Percentiles rank a stretch among this genome's conserved stretches.
phyloP scores from a whole-genome alignment of 2,797 vertebrate genomes.

The Crotalus adamanteus region DNA sequence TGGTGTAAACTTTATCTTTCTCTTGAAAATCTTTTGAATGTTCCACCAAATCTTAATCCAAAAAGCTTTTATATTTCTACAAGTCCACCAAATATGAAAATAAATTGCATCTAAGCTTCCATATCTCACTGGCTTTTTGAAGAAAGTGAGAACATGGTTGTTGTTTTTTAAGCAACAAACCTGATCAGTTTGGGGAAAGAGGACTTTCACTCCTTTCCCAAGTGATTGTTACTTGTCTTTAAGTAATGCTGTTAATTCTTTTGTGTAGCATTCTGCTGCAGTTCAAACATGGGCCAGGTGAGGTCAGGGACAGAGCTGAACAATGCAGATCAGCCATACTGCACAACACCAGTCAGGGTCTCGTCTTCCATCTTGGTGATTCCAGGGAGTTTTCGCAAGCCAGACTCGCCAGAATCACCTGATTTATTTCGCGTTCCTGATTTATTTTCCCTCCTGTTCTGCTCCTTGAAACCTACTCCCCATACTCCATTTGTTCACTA shows the following conservation, averaged over 20 bases:
- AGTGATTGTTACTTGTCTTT: neutral
- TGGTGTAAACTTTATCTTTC: no score
- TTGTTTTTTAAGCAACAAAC: neutral
- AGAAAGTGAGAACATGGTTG: neutral
- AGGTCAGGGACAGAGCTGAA: neutral
- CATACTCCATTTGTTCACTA: slow-evolving; percentile 19
- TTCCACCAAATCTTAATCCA: no score
- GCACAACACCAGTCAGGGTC: neutral
- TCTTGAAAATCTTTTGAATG: no score
- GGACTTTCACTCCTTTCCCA: neutral
- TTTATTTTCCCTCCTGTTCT: slow-evolving; percentile 1
- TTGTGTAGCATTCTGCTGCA: neutral
- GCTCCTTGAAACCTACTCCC: neutral
- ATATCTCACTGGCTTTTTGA: neutral
- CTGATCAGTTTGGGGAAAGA: neutral
- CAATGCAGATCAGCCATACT: neutral
- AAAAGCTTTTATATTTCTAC: no score
- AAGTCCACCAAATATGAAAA: no score
- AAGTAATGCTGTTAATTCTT: neutral
- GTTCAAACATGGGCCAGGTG: slow-evolving; percentile 6
- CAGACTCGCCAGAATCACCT: neutral
- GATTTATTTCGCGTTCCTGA: slow-evolving; percentile 24
- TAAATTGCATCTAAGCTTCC: no score
- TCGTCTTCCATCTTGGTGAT: neutral
- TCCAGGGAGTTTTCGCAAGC: neutral